phyloP scores from a whole-genome alignment of 2,113 vertebrate genomes.

The Stegastes partitus region DNA sequence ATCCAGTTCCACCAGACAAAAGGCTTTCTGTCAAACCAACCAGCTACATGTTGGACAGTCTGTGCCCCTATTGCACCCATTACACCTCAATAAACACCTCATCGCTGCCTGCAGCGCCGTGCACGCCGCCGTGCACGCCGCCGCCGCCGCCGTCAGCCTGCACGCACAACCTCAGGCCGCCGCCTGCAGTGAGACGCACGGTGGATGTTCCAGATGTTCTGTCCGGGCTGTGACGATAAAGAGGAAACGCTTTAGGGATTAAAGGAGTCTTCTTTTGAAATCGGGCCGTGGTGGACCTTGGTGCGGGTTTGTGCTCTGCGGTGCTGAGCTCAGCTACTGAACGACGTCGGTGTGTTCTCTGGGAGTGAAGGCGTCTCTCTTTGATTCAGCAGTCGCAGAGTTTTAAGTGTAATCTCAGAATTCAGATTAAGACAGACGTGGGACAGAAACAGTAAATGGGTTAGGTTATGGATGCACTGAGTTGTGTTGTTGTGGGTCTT shows the following conservation, averaged over 20 bases:
- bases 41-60: slow-evolving; percentile 40
- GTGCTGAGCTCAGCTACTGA: slow-evolving; percentile 5
- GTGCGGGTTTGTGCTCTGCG: slow-evolving; percentile 18
- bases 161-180: slow-evolving; percentile 5
- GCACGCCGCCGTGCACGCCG: slow-evolving; percentile 24
- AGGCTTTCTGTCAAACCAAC: slow-evolving; percentile 22
- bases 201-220: slow-evolving; percentile 54
- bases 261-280: slow-evolving; percentile 29
- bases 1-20: slow-evolving; percentile 5
- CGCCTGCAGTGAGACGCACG: slow-evolving; percentile 36
- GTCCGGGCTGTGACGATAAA: slow-evolving; percentile 50
- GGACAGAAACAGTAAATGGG: too few relatives aligned
- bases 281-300: slow-evolving; percentile 16
- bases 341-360: neutral
- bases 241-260: slow-evolving; percentile 41
- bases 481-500: too few relatives aligned
- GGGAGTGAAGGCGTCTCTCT: neutral
- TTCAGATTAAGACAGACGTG: too few relatives aligned
- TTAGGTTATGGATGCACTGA: too few relatives aligned
- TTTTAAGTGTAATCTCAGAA: too few relatives aligned
- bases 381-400: too few relatives aligned
- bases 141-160: slow-evolving; percentile 34
- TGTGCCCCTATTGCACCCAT: slow-evolving; percentile 31
- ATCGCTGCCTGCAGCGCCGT: slow-evolving; percentile 35
- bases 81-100: slow-evolving; percentile 52